These are phyloP conservation scores for Mesorhabditis sp. DNA, from an alignment of 2,888 invertebrate species.

Conservation along the genomic window DNA sequence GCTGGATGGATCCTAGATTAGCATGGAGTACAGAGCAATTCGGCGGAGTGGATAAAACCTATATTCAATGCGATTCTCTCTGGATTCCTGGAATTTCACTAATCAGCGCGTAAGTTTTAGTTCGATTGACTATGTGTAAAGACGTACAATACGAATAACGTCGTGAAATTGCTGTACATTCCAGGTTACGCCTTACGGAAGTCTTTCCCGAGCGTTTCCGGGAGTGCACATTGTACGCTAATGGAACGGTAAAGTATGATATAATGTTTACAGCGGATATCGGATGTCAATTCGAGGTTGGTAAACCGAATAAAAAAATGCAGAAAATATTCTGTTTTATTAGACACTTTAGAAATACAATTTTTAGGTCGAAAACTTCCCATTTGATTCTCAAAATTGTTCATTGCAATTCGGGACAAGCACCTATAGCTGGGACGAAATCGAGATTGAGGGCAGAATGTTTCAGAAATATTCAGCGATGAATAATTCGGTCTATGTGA, in stretches of 20 bases:
- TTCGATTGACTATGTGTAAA: neutral
- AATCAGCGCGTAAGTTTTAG: neutral
- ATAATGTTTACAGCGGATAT: neutral
- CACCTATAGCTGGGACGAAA: neutral
- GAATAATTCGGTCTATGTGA: too few species aligned
- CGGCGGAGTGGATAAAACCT: neutral
- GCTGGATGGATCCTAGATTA: neutral
- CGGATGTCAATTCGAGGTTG: neutral
- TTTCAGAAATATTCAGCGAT: too few species aligned
- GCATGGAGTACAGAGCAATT: neutral
- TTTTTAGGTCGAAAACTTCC: neutral
- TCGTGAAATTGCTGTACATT: neutral
- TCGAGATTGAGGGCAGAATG: too few species aligned
- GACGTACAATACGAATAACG: neutral
- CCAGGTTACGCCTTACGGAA: neutral
- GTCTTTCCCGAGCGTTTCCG: neutral
- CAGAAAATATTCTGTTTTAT: neutral
- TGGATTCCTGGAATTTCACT: neutral
- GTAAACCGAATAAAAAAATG: too few species aligned
- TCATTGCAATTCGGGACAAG: neutral
- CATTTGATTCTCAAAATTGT: slow-evolving; percentile 1
- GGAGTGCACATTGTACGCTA: neutral
- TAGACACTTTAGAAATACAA: neutral
- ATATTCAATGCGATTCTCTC: neutral
- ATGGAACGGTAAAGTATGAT: slow-evolving; percentile 4